Conservation (phyloP, 2,888 invertebrate species). For the Aphodius granarius region DNA sequence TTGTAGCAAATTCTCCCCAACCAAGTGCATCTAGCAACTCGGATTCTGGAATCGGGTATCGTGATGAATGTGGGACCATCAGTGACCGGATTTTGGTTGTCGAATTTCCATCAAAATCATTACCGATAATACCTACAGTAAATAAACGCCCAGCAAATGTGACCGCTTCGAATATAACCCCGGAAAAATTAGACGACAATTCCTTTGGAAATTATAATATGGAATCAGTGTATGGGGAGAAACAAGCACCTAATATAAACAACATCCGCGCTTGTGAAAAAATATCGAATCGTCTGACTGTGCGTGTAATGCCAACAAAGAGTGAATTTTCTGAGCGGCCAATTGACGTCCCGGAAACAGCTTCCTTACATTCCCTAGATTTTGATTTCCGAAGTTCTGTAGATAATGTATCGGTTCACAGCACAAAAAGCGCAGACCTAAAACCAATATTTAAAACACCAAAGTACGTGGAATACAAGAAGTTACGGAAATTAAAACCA, state of each 20-base stretch:
- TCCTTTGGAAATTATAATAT: conserved; percentile 29
- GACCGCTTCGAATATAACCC: conserved; percentile 43
- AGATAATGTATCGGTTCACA: conserved; percentile 63
- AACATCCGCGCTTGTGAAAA: conserved; percentile 49
- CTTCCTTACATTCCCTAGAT: conserved; percentile 36
- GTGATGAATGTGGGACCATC: conserved; percentile 83
- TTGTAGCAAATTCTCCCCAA: conserved; percentile 77
- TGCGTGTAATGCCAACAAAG: neutral
- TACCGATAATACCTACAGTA: conserved; percentile 36
- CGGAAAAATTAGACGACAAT: conserved; percentile 42
- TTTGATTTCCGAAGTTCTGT: conserved; percentile 46
- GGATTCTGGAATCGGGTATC: conserved; percentile 93
- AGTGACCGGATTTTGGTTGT: conserved; percentile 79
- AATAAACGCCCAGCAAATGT: conserved; percentile 45
- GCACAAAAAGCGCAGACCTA: conserved; percentile 60
- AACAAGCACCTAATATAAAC: conserved; percentile 46
- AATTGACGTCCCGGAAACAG: conserved; percentile 47
- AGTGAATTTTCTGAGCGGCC: conserved; percentile 43
- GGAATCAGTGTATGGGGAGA: conserved; percentile 29
- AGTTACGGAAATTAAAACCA: conserved; percentile 41
- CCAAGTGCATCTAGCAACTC: conserved; percentile 91
- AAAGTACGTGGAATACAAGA: conserved; percentile 42
- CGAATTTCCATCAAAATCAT: conserved; percentile 64
- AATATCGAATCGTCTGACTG: neutral
- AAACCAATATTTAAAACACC: conserved; percentile 48